Evolutionary conservation across 2,113 vertebrate genomes (phyloP), one percentile per base, ranked within the genome.

Genomic region (Hydropotes inermis): DNA sequence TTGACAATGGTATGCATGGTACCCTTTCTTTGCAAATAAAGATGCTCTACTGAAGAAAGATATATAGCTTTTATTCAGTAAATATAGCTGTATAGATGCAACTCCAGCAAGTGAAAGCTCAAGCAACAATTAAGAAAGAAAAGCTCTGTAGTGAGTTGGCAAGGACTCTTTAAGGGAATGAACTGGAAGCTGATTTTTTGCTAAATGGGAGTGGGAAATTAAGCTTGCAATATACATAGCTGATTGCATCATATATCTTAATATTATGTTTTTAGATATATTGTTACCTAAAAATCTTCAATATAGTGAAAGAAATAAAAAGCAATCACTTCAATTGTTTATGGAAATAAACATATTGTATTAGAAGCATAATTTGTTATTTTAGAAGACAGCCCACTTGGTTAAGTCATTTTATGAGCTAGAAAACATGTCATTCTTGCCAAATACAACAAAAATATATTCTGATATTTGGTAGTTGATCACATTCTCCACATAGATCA

Each of bases 231-330:
- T 87, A 55, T 50, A 25, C 12, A 55, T 21, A 33, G 15, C 14
- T 87, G 5, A 52, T 93, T 92, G 21, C 21, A n/a, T 54, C 11
- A 23, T 85, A 81, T 79, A 83, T 70, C 81, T 70, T 86, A 89
- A 89, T 87, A 36, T 84, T 85, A 52, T 85, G 43, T 61, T 90
- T 97, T 30, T 23, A 55, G 84, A 55, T 78, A 43, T 96, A 55
- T 92, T 95, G 54, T 83, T 76, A 93, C 6, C 57, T 84, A 91
- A 89, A 93, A 70, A 54, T 87, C 25, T 93, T 87, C 23, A 96
- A 30, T 89, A 94, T 52, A 84, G 89, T 97, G 87, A 87, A 96
- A 96, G 54, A 96, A 93, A 95, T 93, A 94, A 85, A 96, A 90
- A 92, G 52, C 45, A 57, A 84, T 81, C 43, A 84, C 96, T 95